Evolutionary conservation across 2,888 invertebrate genomes (phyloP).

Genomic region (Papilio gigon): DNA sequence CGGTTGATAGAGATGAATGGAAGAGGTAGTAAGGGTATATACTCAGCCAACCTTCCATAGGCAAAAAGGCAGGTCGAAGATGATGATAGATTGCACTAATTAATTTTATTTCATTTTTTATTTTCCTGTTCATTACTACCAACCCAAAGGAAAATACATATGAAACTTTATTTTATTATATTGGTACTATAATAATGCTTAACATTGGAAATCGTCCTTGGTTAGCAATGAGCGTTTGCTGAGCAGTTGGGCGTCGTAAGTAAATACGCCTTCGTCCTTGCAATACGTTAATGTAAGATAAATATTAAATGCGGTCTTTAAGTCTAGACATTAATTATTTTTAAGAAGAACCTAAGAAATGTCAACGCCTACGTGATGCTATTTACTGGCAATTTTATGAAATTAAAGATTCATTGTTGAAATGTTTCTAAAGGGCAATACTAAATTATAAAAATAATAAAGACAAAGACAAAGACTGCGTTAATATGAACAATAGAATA

Average conservation of each 20-base stretch:
- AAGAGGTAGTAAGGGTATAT: too few species aligned
- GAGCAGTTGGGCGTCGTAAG: not conserved
- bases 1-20: too few species aligned
- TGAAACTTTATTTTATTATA: not conserved
- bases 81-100: too few species aligned
- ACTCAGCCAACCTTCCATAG: too few species aligned
- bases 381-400: constrained; percentile 1
- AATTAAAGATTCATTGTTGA: not conserved
- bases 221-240: not conserved
- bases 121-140: too few species aligned
- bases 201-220: not conserved
- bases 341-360: not conserved
- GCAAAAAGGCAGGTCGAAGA: too few species aligned
- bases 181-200: not conserved
- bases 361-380: not conserved
- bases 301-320: not conserved
- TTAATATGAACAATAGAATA: too few species aligned
- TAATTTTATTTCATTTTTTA: too few species aligned
- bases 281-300: not conserved
- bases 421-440: not conserved
- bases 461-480: too few species aligned
- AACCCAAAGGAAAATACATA: too few species aligned
- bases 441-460: too few species aligned
- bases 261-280: not conserved
- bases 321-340: not conserved